phyloP scores from a whole-genome alignment of 92 coral and sea anemone genomes.

The Epizoanthus illoricatus region DNA sequence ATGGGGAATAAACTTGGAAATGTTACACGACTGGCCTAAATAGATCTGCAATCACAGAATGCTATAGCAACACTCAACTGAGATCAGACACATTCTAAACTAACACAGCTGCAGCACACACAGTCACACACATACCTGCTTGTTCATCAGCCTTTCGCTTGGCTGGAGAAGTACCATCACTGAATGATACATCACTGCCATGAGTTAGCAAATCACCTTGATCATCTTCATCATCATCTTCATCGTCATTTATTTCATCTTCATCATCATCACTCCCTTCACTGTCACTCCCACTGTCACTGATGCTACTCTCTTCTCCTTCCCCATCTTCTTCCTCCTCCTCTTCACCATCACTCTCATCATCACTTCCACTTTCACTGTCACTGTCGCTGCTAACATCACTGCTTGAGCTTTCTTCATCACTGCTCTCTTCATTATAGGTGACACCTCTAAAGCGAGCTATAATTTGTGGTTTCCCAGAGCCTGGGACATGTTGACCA shows the following conservation, averaged over 20 bases:
- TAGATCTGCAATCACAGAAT: too few species aligned
- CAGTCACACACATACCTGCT: constrained; percentile 26
- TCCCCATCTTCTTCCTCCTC: constrained; percentile 67
- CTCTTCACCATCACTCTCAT: constrained; percentile 76
- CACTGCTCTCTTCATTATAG: constrained; percentile 87
- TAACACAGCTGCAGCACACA: not conserved
- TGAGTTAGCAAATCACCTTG: constrained; percentile 45
- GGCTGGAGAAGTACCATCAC: constrained; percentile 52
- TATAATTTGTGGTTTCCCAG: constrained; percentile 88
- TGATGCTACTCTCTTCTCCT: constrained; percentile 60
- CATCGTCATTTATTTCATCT: constrained; percentile 62
- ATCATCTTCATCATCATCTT: constrained; percentile 63
- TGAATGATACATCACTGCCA: constrained; percentile 59
- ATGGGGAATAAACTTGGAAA: too few species aligned
- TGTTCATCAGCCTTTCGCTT: constrained; percentile 65
- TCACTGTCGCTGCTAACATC: constrained; percentile 78
- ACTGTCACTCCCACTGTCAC: constrained; percentile 78
- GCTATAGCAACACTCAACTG: too few species aligned
- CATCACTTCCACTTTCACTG: constrained; percentile 81
- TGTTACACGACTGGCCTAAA: too few species aligned
- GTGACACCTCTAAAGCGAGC: constrained; percentile 79
- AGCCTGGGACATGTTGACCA: constrained; percentile 53
- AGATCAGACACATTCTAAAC: too few species aligned
- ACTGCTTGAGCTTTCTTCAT: constrained; percentile 84
- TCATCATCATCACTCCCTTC: constrained; percentile 77